Evolutionary conservation across 2,888 invertebrate species (phyloP).

Genomic region (Perizoma flavofasciatum): DNA sequence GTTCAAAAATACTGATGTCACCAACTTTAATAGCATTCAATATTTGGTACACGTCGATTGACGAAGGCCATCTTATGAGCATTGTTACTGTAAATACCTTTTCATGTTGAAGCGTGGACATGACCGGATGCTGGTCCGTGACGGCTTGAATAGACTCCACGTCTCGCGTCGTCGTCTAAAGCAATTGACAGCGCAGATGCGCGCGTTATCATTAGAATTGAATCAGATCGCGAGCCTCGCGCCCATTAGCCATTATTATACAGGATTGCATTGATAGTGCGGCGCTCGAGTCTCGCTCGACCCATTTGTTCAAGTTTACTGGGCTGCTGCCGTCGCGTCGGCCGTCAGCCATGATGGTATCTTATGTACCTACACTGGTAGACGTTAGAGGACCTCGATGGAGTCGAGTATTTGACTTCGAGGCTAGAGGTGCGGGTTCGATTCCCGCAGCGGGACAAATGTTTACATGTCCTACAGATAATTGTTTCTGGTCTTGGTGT

Average conservation of each 20-base stretch:
- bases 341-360: conserved; percentile 10
- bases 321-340: conserved; percentile 15
- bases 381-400: too few species aligned
- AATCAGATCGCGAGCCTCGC: conserved; percentile 16
- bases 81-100: too few species aligned
- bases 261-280: conserved; percentile 4
- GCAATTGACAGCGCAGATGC: conserved; percentile 22
- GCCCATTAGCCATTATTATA: conserved; percentile 7
- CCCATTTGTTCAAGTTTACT: conserved; percentile 25
- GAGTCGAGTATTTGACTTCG: too few species aligned
- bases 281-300: conserved; percentile 3
- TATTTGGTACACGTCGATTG: conserved; percentile 7
- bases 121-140: conserved; percentile 24
- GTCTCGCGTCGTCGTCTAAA: conserved; percentile 4
- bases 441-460: background rate
- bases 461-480: too few species aligned
- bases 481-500: too few species aligned
- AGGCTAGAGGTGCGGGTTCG: too few species aligned
- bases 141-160: conserved; percentile 22
- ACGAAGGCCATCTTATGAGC: background rate
- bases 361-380: too few species aligned
- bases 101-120: too few species aligned
- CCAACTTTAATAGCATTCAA: conserved; percentile 29
- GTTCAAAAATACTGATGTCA: conserved; percentile 62
- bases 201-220: conserved; percentile 14